A percentile compares a stretch with the other conserved stretches of the same genome.
Evolutionary conservation across 1,140 invertebrate species (phyloP).

Genomic region (Brachionus rotundiformis): DNA sequence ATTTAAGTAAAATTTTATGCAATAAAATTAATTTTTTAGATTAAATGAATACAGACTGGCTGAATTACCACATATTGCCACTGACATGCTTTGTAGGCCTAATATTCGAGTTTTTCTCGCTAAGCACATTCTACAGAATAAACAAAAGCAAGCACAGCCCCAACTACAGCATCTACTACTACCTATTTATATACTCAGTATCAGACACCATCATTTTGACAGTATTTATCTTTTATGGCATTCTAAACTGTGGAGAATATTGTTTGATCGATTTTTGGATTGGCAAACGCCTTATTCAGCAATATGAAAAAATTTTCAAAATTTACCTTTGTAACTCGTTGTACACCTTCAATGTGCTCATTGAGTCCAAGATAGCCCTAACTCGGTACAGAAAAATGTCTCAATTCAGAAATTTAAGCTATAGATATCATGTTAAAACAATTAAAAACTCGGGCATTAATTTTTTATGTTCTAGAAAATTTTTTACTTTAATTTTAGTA

Average conservation of each 20-base stretch:
- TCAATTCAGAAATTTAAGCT: conserved; percentile 2
- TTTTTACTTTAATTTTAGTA: background rate
- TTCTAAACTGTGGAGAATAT: background rate
- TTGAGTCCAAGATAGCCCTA: conserved; percentile 1
- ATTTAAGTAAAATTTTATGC: background rate
- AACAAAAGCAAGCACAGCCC: background rate
- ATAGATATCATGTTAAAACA: background rate
- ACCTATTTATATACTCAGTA: background rate
- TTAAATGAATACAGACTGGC: background rate
- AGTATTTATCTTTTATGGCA: conserved; percentile 4
- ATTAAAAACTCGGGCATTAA: background rate
- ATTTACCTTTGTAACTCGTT: background rate
- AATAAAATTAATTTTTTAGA: background rate
- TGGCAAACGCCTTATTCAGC: background rate
- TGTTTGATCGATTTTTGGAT: background rate
- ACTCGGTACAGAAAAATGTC: background rate
- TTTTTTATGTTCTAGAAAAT: background rate
- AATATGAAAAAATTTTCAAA: conserved; percentile 31
- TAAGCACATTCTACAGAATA: conserved; percentile 32
- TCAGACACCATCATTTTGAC: background rate
- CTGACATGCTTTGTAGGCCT: background rate
- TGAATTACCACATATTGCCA: conserved; percentile 20
- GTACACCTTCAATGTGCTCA: conserved; percentile 9
- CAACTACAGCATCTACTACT: conserved; percentile 14
- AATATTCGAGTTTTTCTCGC: background rate